Percentiles rank a stretch among this genome's conserved stretches.
phyloP scores from a whole-genome alignment of 2,888 invertebrate genomes.

The Anticlea derivata region DNA sequence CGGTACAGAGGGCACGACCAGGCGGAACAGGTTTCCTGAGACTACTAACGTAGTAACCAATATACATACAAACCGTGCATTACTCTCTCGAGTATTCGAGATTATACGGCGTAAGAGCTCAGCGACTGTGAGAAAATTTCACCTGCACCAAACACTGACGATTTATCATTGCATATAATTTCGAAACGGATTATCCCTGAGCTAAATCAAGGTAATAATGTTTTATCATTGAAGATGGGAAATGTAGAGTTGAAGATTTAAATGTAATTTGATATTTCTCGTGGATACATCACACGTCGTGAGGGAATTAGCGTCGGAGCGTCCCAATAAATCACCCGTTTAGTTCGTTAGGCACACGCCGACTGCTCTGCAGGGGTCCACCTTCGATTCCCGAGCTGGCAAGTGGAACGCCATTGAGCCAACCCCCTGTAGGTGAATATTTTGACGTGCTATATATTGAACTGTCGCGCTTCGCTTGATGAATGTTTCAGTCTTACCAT shows the following conservation, averaged over 20 bases:
- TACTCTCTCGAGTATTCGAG: conserved; percentile 67
- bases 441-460: conserved; percentile 73
- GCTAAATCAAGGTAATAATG: conserved; percentile 37
- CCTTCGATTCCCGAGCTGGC: conserved; percentile 72
- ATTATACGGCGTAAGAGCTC: conserved; percentile 63
- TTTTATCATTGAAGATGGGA: conserved; percentile 33
- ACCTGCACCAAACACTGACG: conserved; percentile 63
- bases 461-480: conserved; percentile 62
- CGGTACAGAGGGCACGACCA: conserved; percentile 76
- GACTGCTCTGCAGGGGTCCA: conserved; percentile 71
- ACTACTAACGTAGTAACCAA: conserved; percentile 80
- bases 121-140: conserved; percentile 78
- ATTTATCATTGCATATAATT: conserved; percentile 46
- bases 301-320: conserved; percentile 72
- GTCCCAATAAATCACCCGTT: conserved; percentile 69
- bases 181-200: conserved; percentile 40
- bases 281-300: conserved; percentile 70
- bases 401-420: conserved; percentile 70
- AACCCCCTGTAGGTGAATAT: conserved; percentile 76
- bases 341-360: conserved; percentile 79
- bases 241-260: conserved; percentile 41
- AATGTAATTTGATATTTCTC: conserved; percentile 62
- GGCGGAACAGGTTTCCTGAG: conserved; percentile 71
- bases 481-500: conserved; percentile 50
- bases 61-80: conserved; percentile 75